phyloP scores from a whole-genome alignment of 2,888 invertebrate species.

The Andrena camellia region DNA sequence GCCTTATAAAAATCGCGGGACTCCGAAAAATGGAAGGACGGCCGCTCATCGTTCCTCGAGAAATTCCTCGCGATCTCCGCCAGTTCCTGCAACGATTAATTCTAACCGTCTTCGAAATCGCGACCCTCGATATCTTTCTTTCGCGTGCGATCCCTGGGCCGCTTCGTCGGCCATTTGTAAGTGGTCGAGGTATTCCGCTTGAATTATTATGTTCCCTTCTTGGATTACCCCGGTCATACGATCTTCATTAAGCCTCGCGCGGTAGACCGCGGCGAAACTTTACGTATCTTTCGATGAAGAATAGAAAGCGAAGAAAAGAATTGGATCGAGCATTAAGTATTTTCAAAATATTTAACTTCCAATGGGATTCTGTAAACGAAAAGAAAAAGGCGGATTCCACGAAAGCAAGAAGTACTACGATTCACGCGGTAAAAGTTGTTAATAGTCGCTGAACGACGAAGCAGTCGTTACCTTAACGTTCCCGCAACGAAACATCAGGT shows the following conservation, averaged over 20 bases:
- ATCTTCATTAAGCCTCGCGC: conserved; percentile 53
- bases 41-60: conserved; percentile 3
- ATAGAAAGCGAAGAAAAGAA: background rate
- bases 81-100: conserved; percentile 53
- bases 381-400: background rate
- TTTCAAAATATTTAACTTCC: background rate
- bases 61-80: conserved; percentile 48
- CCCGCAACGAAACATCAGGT: conserved; percentile 22
- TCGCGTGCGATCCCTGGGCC: conserved; percentile 51
- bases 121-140: conserved; percentile 60
- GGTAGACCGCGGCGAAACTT: background rate
- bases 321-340: background rate
- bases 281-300: background rate
- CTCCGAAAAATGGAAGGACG: conserved; percentile 21
- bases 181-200: conserved; percentile 34
- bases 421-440: conserved; percentile 16
- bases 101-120: conserved; percentile 42
- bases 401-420: conserved; percentile 2
- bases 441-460: conserved; percentile 28
- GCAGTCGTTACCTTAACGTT: conserved; percentile 32
- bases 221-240: conserved; percentile 32
- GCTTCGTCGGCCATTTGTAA: conserved; percentile 52
- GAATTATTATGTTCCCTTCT: conserved; percentile 49
- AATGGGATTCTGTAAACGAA: background rate
- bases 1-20: conserved; percentile 40